A percentile compares a stretch with the other conserved stretches of the same genome.
Conservation (phyloP, 2,113 vertebrate species). For the Puma concolor region DNA sequence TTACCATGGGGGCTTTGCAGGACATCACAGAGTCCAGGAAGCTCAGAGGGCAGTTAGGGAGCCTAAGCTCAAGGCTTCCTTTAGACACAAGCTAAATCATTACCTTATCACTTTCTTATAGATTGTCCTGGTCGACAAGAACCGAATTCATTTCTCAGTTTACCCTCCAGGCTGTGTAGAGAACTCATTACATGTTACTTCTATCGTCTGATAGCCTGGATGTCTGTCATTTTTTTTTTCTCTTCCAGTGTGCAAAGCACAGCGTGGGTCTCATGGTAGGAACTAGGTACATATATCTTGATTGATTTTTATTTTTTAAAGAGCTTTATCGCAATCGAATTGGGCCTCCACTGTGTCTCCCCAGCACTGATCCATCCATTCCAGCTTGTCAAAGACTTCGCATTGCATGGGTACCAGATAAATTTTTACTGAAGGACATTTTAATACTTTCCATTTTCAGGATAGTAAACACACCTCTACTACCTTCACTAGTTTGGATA, state of each 20-base stretch:
- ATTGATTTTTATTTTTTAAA: constrained; percentile 30
- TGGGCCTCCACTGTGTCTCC: neutral
- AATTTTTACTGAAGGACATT: neutral
- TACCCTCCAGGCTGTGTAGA: neutral
- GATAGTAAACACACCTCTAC: neutral
- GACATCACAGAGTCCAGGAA: neutral
- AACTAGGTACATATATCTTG: neutral
- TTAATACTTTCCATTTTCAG: neutral
- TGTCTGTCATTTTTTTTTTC: neutral
- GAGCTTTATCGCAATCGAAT: neutral
- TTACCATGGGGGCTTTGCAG: neutral
- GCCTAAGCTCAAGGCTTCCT: neutral
- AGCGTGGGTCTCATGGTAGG: neutral
- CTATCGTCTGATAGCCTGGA: neutral
- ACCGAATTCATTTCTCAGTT: neutral
- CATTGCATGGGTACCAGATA: neutral
- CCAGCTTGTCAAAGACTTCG: neutral
- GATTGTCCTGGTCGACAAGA: neutral
- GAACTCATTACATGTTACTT: neutral
- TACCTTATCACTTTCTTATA: neutral
- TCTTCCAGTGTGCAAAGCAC: neutral
- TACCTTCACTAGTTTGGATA: neutral
- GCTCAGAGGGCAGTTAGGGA: neutral
- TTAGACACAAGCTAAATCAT: neutral
- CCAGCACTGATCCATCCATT: neutral